Conservation (phyloP, 2,113 vertebrate species). For the Pholis gunnellus region DNA sequence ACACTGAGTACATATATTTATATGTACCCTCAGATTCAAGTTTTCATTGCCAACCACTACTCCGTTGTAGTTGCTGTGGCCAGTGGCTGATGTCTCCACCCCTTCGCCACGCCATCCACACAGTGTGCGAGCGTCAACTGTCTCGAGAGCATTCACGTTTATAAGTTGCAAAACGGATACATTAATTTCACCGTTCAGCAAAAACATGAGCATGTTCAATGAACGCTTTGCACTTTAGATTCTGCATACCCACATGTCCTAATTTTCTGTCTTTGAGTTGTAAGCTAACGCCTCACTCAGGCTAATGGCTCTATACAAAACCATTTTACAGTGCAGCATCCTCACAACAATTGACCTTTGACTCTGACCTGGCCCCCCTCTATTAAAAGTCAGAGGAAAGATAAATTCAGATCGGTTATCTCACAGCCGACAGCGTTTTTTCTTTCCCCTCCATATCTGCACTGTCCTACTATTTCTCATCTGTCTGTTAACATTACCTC, state of each 20-base stretch:
- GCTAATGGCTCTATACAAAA: slow-evolving; percentile 46
- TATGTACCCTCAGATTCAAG: too few relatives aligned
- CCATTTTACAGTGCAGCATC: slow-evolving; percentile 21
- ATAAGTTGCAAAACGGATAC: background rate
- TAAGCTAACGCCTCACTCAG: slow-evolving; percentile 3
- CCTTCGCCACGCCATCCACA: too few relatives aligned
- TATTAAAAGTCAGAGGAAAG: slow-evolving; percentile 1
- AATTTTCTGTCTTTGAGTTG: slow-evolving; percentile 24
- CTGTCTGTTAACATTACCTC: slow-evolving; percentile 24
- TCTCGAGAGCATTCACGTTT: background rate
- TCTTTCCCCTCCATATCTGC: background rate
- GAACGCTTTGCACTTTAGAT: background rate
- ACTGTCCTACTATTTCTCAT: background rate
- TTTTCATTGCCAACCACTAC: too few relatives aligned
- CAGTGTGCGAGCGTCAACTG: background rate
- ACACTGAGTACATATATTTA: too few relatives aligned
- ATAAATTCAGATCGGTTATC: slow-evolving; percentile 20
- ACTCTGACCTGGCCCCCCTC: slow-evolving; percentile 8
- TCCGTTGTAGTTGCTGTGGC: too few relatives aligned
- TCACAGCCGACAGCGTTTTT: slow-evolving; percentile 30
- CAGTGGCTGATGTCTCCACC: too few relatives aligned
- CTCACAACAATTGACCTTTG: slow-evolving; percentile 50
- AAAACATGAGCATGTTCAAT: background rate
- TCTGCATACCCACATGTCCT: slow-evolving; percentile 5
- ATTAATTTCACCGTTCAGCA: background rate